Percentiles rank a stretch among this genome's conserved stretches.
phyloP scores from a whole-genome alignment of 2,113 vertebrate genomes.

The Bombycilla garrulus region DNA sequence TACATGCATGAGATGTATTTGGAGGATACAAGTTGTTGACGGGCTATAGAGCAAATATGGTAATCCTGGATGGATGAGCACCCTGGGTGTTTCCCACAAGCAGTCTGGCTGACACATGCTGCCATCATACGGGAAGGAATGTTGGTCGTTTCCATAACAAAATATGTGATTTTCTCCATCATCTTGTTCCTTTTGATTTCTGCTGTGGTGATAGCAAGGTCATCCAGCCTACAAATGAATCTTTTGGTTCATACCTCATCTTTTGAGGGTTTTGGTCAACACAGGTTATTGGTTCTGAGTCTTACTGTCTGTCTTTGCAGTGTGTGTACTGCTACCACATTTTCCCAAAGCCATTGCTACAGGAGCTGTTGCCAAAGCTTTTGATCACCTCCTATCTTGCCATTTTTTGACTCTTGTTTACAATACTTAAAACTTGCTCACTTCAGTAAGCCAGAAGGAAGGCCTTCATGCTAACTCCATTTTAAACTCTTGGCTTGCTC shows the following conservation, averaged over 20 bases:
- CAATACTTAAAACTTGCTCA: neutral
- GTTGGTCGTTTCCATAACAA: neutral
- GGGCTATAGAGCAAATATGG: neutral
- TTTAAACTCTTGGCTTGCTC: neutral
- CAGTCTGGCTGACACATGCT: neutral
- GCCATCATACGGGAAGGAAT: neutral
- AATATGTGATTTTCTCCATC: neutral
- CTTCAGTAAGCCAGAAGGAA: neutral
- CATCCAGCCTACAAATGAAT: neutral
- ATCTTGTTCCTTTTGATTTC: neutral
- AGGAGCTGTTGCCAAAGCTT: neutral
- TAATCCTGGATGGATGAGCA: neutral
- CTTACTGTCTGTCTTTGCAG: neutral
- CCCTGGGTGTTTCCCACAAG: neutral
- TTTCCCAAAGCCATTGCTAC: neutral
- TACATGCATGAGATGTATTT: neutral
- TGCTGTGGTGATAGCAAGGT: neutral
- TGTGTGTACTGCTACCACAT: accelerated
- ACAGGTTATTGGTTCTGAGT: neutral
- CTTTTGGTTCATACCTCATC: neutral
- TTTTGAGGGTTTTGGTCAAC: neutral
- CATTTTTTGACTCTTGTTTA: neutral
- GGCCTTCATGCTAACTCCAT: neutral
- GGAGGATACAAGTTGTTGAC: neutral
- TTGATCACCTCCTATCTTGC: neutral